phyloP scores from a whole-genome alignment of 2,888 invertebrate genomes.

The Apoda limacodes region DNA sequence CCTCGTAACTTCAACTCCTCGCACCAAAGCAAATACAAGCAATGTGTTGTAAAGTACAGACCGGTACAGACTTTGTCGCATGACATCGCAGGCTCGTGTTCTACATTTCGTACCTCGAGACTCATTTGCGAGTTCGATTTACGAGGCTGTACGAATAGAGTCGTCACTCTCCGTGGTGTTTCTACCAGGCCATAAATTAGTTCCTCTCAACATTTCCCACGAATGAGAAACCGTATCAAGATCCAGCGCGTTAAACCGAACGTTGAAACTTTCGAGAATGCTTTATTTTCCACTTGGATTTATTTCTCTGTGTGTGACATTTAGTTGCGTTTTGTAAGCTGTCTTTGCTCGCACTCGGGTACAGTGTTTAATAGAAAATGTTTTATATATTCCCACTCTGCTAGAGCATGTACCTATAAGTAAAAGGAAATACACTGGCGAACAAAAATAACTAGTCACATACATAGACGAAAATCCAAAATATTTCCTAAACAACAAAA shows the following conservation, averaged over 20 bases:
- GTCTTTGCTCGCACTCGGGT: conserved; percentile 47
- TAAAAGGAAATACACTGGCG: too few species aligned
- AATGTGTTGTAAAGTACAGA: too few species aligned
- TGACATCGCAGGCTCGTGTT: too few species aligned
- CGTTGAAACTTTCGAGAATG: conserved; percentile 38
- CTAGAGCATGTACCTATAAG: too few species aligned
- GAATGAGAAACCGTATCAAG: conserved; percentile 57
- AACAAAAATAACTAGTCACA: too few species aligned
- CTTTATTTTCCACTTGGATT: conserved; percentile 59
- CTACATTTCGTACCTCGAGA: too few species aligned
- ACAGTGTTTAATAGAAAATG: conserved; percentile 24
- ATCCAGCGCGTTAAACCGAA: conserved; percentile 40
- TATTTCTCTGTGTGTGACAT: conserved; percentile 49
- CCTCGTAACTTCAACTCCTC: too few species aligned
- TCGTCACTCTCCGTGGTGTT: conserved; percentile 62
- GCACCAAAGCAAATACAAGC: too few species aligned
- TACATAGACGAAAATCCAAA: too few species aligned
- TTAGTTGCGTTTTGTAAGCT: conserved; percentile 58
- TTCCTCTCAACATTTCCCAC: conserved; percentile 52
- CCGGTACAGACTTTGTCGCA: too few species aligned
- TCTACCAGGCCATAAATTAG: conserved; percentile 60
- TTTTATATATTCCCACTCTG: too few species aligned
- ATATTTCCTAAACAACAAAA: too few species aligned
- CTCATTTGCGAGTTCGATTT: conserved; percentile 30
- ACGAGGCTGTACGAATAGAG: conserved; percentile 52